Evolutionary conservation across 2,888 invertebrate genomes (phyloP), one percentile per base, ranked within the genome.

Genomic region (Drosophila ustulata): DNA sequence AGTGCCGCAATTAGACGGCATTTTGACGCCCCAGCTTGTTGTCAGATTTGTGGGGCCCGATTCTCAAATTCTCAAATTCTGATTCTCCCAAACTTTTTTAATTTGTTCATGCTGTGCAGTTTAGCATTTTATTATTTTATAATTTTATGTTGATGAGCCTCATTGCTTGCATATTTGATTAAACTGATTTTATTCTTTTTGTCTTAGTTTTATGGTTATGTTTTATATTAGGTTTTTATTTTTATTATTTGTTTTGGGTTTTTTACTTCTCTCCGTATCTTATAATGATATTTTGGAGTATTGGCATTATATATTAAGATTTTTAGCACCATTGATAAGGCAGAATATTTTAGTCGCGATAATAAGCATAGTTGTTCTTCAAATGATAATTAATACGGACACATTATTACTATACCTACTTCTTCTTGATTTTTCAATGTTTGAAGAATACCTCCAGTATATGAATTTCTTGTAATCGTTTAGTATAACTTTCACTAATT

Each of bases 81-180:
- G 52, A 53, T 66, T 64, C 68, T 58, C 55, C 56, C 63, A 13
- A 37, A n/a, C n/a, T 37, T 53, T 43, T 62, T 66, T 46, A 71
- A 81, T 81, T 81, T 76, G 65, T 81, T 85, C 89, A 78, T 81
- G 88, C 89, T 89, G 88, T 76, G 89, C 87, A 84, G 85, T 86
- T 88, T 88, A 87, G 76, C 77, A 74, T 87, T 88, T 88, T 85
- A 89, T 87, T 85, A 79, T 78, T 82, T 74, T 87, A 82, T 88
- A 89, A 88, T 88, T 89, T 89, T 88, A 89, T 89, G 87, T 76
- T 89, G 89, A 88, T 88, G 87, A 81, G 74, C 58, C 85, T 84
- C 83, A 83, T 88, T 82, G 89, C 88, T 80, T 84, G 88, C 71
- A 88, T 88, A 74, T 84, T 80, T 88, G 77, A 89, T 89, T 89